Conservation (phyloP, 1,140 invertebrate species). For the Metaphire vulgaris region DNA sequence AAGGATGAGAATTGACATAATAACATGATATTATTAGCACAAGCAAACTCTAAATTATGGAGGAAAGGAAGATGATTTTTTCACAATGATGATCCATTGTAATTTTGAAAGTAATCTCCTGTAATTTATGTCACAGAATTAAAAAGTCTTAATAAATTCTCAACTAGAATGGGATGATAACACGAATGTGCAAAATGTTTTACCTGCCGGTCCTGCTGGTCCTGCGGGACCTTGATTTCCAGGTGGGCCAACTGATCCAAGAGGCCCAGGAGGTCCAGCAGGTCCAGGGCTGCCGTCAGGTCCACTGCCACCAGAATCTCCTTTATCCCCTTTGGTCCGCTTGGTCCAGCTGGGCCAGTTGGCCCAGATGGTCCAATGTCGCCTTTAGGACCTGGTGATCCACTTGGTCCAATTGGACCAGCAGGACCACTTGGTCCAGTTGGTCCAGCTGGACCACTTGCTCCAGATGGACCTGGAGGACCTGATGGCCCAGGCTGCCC, state of each 20-base stretch:
- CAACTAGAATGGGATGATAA: too few relatives aligned
- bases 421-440: constrained; percentile 6
- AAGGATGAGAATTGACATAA: too few relatives aligned
- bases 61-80: too few relatives aligned
- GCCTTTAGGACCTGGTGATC: background rate
- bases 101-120: too few relatives aligned
- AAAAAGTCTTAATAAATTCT: too few relatives aligned
- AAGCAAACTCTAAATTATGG: too few relatives aligned
- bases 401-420: background rate
- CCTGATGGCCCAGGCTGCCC: constrained; percentile 17
- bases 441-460: constrained; percentile 11
- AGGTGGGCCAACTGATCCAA: constrained; percentile 17
- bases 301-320: constrained; percentile 14
- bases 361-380: background rate
- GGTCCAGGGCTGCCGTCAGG: constrained; percentile 12
- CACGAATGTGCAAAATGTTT: too few relatives aligned
- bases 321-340: constrained; percentile 18
- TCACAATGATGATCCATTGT: too few relatives aligned
- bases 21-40: too few relatives aligned
- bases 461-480: constrained; percentile 16
- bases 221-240: constrained; percentile 14
- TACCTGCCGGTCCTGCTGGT: constrained; percentile 13
- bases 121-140: too few relatives aligned
- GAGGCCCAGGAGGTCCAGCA: background rate
- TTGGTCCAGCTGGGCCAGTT: constrained; percentile 1